Conservation (phyloP, 2,888 invertebrate genomes). For the Lepidocyrtoides sp. region DNA sequence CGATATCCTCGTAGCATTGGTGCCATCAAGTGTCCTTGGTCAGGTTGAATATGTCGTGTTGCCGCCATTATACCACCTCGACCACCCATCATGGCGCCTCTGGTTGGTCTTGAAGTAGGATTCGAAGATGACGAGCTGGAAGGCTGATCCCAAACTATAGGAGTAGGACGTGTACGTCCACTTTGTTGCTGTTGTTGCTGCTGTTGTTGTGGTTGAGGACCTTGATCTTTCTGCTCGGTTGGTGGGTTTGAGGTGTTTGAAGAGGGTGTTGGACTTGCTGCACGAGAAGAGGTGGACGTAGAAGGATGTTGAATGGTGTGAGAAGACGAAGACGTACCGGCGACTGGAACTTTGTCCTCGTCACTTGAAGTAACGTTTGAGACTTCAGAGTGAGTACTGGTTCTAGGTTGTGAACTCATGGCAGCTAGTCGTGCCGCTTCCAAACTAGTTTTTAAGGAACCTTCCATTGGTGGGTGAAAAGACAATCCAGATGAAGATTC, state of each 20-base stretch:
- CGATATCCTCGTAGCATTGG: conserved; percentile 77
- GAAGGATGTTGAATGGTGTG: conserved; percentile 80
- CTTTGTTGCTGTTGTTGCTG: conserved; percentile 75
- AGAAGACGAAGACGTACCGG: conserved; percentile 55
- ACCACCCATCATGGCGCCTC: conserved; percentile 67
- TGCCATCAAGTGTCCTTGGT: conserved; percentile 71
- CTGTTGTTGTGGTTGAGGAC: conserved; percentile 77
- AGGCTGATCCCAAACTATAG: conserved; percentile 85
- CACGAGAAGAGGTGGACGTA: conserved; percentile 82
- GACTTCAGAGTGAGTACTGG: conserved; percentile 71
- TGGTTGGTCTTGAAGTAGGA: conserved; percentile 51
- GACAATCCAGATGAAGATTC: conserved; percentile 75
- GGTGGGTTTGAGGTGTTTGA: conserved; percentile 69
- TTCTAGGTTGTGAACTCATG: conserved; percentile 58
- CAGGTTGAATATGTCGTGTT: conserved; percentile 71
- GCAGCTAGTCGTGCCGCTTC: conserved; percentile 56
- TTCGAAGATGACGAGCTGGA: conserved; percentile 82
- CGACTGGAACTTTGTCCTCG: conserved; percentile 82
- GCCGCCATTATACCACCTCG: conserved; percentile 66
- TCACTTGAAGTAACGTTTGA: conserved; percentile 84
- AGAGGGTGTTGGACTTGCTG: conserved; percentile 83
- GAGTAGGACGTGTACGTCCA: conserved; percentile 82
- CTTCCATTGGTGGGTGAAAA: conserved; percentile 57
- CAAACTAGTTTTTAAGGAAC: conserved; percentile 46
- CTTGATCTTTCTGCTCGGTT: conserved; percentile 61